These are phyloP conservation scores for Carollia perspicillata DNA, from an alignment of 2,113 vertebrate genomes.

Conservation along the genomic window DNA sequence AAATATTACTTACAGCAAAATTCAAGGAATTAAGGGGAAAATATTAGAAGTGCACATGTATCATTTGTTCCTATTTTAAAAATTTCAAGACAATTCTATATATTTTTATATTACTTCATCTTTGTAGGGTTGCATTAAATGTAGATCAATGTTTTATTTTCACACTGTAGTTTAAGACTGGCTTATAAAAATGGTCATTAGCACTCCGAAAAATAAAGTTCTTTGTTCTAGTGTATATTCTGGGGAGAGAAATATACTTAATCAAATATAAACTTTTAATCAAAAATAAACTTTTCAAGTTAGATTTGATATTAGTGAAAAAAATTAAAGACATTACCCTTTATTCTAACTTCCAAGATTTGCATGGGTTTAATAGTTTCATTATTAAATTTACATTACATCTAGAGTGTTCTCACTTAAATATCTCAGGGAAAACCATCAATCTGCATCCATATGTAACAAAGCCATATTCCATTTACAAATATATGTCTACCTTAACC, in stretches of 20 bases:
- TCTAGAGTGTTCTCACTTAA: background rate
- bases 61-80: background rate
- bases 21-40: background rate
- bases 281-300: constrained; percentile 17
- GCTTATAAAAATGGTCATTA: background rate
- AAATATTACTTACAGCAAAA: constrained; percentile 6
- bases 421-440: background rate
- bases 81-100: background rate
- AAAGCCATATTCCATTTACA: background rate
- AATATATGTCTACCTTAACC: background rate
- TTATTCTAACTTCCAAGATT: background rate
- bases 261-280: background rate
- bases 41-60: background rate
- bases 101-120: background rate
- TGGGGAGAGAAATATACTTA: background rate
- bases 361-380: background rate
- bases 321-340: constrained; percentile 16
- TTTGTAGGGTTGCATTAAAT: background rate
- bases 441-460: background rate
- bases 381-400: background rate
- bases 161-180: background rate
- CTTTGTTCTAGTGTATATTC: background rate
- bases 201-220: background rate
- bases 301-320: background rate
- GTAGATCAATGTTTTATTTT: background rate